Conservation (phyloP, 2,888 invertebrate genomes). For the Eristalis intricaria region DNA sequence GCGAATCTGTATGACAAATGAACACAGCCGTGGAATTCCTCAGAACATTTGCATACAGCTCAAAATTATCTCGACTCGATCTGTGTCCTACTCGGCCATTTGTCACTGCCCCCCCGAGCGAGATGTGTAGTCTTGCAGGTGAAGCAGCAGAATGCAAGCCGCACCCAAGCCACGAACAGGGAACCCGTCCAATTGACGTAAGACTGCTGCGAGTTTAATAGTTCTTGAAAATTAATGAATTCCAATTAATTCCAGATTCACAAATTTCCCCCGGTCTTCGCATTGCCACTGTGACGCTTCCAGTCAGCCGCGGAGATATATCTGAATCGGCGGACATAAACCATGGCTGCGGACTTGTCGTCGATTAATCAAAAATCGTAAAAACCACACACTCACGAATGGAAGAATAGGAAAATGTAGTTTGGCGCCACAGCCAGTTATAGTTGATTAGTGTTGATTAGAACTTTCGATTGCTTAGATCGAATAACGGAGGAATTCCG, state of each 20-base stretch:
- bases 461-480: conserved; percentile 22
- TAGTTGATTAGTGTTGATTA: conserved; percentile 2
- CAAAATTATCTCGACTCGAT: not conserved
- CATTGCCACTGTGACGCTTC: not conserved
- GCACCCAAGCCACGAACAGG: not conserved
- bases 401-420: not conserved
- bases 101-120: not conserved
- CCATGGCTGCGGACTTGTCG: not conserved
- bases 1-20: not conserved
- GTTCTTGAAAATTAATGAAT: not conserved
- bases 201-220: not conserved
- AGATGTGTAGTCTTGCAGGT: not conserved
- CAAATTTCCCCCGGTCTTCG: not conserved
- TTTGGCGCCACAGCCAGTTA: conserved; percentile 14
- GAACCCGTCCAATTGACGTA: not conserved
- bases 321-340: not conserved
- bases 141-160: not conserved
- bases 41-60: not conserved
- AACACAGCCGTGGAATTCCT: not conserved
- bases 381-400: no score
- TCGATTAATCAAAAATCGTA: not conserved
- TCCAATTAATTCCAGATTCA: not conserved
- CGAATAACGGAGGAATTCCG: conserved; percentile 12
- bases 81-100: not conserved
- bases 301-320: no score